These are phyloP conservation scores for Dasyurus viverrinus DNA, from an alignment of 2,113 vertebrate species.

Conservation along the genomic window DNA sequence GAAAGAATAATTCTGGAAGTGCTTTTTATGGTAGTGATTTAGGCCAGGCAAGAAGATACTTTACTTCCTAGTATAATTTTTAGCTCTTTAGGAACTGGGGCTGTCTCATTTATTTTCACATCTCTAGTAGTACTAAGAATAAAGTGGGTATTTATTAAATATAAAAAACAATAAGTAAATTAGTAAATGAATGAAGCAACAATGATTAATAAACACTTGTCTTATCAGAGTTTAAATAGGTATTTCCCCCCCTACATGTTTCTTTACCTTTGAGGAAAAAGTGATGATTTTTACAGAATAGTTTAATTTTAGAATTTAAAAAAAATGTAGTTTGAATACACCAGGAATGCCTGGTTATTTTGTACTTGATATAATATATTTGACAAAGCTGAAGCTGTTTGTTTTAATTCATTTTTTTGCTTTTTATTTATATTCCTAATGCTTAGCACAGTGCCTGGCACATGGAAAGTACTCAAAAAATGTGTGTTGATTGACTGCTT, in stretches of 20 bases:
- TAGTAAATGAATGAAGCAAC: constrained; percentile 56
- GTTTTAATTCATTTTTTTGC: neutral
- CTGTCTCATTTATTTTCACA: neutral
- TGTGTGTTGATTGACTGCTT: constrained; percentile 27
- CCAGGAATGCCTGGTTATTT: constrained; percentile 17
- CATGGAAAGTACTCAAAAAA: neutral
- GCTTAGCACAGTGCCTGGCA: neutral
- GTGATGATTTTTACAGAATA: constrained; percentile 13
- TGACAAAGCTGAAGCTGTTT: constrained; percentile 38
- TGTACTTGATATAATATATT: neutral
- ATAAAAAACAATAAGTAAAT: constrained; percentile 24
- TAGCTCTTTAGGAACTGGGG: neutral
- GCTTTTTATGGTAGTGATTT: neutral
- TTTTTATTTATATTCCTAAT: constrained; percentile 9
- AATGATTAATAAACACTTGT: neutral
- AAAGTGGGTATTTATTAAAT: constrained; percentile 29
- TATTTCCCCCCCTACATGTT: neutral
- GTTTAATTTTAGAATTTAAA: constrained; percentile 38
- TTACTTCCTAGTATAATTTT: neutral
- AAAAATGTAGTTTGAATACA: constrained; percentile 15
- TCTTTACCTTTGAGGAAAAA: constrained; percentile 25
- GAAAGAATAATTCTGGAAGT: neutral
- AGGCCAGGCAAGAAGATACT: neutral
- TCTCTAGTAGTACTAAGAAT: neutral
- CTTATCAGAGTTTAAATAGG: neutral